phyloP scores from a whole-genome alignment of 2,113 vertebrate genomes.

The Colaptes auratus region DNA sequence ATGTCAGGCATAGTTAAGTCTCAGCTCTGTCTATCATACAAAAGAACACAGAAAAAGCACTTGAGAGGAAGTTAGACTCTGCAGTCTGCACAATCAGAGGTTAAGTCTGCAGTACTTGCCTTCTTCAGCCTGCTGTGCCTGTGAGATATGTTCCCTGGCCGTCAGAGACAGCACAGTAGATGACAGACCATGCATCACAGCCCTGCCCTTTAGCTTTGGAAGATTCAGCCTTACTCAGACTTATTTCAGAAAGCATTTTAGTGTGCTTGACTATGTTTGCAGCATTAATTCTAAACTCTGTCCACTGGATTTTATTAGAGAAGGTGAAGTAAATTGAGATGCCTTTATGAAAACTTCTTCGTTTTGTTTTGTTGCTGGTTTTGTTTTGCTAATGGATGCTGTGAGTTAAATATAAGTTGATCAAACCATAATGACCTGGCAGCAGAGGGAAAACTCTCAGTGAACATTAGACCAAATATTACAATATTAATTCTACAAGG shows the following conservation, averaged over 20 bases:
- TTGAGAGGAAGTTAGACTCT: neutral
- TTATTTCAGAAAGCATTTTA: neutral
- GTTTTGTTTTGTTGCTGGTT: neutral
- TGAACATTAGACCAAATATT: neutral
- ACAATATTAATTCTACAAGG: neutral
- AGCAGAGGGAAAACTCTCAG: neutral
- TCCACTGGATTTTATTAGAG: neutral
- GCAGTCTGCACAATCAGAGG: neutral
- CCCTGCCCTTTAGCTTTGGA: neutral
- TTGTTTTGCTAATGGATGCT: neutral
- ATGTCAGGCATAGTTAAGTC: neutral
- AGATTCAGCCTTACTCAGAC: neutral
- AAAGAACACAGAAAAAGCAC: neutral
- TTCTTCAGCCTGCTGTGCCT: neutral
- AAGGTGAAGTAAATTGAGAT: neutral
- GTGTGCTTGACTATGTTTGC: neutral
- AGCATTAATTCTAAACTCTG: neutral
- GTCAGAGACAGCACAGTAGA: neutral
- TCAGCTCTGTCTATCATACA: neutral
- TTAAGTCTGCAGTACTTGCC: neutral
- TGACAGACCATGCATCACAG: neutral
- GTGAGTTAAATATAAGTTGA: neutral
- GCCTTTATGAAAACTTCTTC: neutral
- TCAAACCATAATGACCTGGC: neutral
- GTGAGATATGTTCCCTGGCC: fast-evolving